A percentile compares a stretch with the other conserved stretches of the same genome.
phyloP scores from a whole-genome alignment of 2,113 vertebrate species.

The Lophotis ruficrista region DNA sequence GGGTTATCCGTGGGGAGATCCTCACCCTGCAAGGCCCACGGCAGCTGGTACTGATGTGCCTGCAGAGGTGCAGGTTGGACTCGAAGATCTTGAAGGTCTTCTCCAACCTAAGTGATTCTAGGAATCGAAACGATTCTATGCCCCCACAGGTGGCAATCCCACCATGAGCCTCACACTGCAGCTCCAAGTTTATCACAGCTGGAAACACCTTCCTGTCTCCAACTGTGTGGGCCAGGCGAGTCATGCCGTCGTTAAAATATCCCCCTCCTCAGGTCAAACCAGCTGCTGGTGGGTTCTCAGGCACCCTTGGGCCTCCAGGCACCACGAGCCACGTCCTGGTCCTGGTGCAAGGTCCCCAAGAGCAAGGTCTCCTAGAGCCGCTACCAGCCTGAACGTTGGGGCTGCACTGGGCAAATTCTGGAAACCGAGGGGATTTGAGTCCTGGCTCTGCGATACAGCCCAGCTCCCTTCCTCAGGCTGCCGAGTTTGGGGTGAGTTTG shows the following conservation, averaged over 20 bases:
- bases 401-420: neutral
- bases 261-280: rapidly evolving
- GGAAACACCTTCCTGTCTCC: neutral
- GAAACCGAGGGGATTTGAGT: neutral
- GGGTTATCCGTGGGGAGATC: neutral
- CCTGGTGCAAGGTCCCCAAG: too few species aligned
- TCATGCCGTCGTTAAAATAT: neutral
- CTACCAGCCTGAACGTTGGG: neutral
- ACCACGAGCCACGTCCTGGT: too few species aligned
- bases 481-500: neutral
- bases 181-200: neutral
- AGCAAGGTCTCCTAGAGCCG: neutral
- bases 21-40: neutral
- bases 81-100: neutral
- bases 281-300: neutral
- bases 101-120: neutral
- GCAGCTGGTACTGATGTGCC: neutral
- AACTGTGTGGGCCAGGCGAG: neutral
- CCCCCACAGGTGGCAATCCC: neutral
- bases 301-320: neutral
- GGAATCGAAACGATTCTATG: neutral
- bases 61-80: neutral
- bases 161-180: neutral
- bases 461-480: neutral
- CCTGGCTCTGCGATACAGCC: neutral